Evolutionary conservation across 2,797 vertebrate genomes (phyloP).

Genomic region (Pipistrellus pipistrellus): DNA sequence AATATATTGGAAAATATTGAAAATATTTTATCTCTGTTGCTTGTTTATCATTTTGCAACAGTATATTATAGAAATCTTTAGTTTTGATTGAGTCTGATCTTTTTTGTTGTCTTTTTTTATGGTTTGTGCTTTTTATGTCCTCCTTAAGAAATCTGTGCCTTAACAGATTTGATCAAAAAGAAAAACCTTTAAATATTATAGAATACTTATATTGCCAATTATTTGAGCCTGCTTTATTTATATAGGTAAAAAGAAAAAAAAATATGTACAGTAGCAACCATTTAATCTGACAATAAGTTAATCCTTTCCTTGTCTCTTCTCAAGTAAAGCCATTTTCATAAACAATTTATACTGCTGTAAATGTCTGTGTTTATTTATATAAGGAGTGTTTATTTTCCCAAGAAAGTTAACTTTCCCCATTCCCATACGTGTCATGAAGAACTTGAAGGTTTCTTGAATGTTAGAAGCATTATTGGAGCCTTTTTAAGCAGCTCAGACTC

Average conservation of each 20-base stretch:
- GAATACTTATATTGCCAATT: not conserved
- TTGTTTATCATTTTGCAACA: not conserved
- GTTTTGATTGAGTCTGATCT: not conserved
- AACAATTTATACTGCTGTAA: not conserved
- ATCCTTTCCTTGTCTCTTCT: not conserved
- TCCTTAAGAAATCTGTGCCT: not conserved
- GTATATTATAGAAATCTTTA: not conserved
- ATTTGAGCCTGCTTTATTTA: not conserved
- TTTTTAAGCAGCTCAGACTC: not conserved
- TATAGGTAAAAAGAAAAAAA: not conserved
- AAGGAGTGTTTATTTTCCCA: not conserved
- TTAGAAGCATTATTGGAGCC: not conserved
- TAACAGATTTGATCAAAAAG: not conserved
- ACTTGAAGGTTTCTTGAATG: not conserved
- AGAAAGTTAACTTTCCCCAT: not conserved
- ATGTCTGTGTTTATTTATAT: not conserved
- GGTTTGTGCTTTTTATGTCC: not conserved
- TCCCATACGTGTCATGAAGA: not conserved
- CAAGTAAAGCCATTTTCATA: slow-evolving; percentile 8
- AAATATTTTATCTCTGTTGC: not conserved
- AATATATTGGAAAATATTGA: not conserved
- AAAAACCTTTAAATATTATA: not conserved
- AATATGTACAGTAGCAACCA: not conserved
- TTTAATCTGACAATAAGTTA: slow-evolving; percentile 11
- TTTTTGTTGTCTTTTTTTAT: not conserved